Conservation (phyloP, 2,888 invertebrate species). For the Pelosia muscerda region DNA sequence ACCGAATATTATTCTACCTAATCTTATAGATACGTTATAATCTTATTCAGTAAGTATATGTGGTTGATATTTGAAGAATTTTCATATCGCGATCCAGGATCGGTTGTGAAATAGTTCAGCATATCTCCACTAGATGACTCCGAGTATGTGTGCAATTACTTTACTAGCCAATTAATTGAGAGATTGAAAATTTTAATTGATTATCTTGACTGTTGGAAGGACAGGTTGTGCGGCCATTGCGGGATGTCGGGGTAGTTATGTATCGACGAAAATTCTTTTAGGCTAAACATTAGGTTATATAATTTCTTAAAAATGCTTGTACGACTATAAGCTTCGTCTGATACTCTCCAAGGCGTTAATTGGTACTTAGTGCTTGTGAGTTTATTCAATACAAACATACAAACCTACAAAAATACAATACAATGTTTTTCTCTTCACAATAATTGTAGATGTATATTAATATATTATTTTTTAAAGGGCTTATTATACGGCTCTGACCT, state of each 20-base stretch:
- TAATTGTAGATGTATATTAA: no score
- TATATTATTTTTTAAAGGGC: no score
- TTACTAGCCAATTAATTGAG: slow-evolving; percentile 1
- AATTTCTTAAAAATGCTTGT: no score
- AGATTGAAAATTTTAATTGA: background rate
- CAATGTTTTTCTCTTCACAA: no score
- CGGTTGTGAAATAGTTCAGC: background rate
- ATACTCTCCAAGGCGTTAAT: no score
- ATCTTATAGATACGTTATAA: background rate
- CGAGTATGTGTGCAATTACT: background rate
- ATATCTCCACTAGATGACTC: background rate
- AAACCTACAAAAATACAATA: no score
- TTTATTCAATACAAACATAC: no score
- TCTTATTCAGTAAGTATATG: background rate
- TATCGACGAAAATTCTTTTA: background rate
- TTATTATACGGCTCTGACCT: no score
- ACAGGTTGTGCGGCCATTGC: background rate
- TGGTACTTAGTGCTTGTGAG: no score
- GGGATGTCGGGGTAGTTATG: background rate
- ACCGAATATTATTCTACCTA: background rate
- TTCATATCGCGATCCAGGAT: background rate
- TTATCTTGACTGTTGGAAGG: background rate
- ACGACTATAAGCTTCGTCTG: no score
- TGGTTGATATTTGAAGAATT: background rate
- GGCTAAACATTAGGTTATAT: background rate